Evolutionary conservation across 2,113 vertebrate genomes (phyloP), one percentile per base, ranked within the genome.

Genomic region (Lutjanus erythropterus): DNA sequence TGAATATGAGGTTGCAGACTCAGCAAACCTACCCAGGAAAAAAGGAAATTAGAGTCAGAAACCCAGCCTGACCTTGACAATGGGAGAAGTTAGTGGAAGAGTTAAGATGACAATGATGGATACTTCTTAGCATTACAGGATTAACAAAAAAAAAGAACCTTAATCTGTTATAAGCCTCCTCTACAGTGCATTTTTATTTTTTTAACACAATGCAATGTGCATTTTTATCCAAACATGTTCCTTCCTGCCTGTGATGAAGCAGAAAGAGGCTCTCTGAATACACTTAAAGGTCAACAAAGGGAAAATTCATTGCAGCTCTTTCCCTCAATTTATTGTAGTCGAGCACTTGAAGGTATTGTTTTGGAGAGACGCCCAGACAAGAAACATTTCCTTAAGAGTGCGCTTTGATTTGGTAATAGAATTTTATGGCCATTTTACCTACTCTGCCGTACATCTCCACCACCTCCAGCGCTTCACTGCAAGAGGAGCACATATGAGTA

Each of bases 361-460:
- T 92, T 92, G 90, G 92, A 93, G 65, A 44, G 58, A 77, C 78
- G 90, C 90, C 88, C 89, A 86, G 90, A 90, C 78, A 49, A 60
- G 77, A 89, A 87, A 80, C 80, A 80, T 85, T 87, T 91, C 84
- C 79, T 84, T 89, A 91, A 88, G 82, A 88, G 86, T 87, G 83
- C 29, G 25, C 86, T 88, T 88, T 90, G 87, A 89, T 91, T 92
- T 92, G 85, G 83, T 88, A 86, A 91, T 91, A 89, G 87, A 88
- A 86, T 89, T 89, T 89, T 86, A 91, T 87, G 72, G 79, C n/a
- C 71, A 49, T 88, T 89, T 90, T 87, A 91, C 87, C 84, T 74
- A 67, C 81, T 65, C 84, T 52, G 78, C 71, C 47, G 27, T 89
- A 78, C 88, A 86, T 88, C 81, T 89, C 53, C 49, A 56, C 58